These are phyloP conservation scores for Chrysolina oricalcia DNA, from an alignment of 2,888 invertebrate species.

Conservation along the genomic window DNA sequence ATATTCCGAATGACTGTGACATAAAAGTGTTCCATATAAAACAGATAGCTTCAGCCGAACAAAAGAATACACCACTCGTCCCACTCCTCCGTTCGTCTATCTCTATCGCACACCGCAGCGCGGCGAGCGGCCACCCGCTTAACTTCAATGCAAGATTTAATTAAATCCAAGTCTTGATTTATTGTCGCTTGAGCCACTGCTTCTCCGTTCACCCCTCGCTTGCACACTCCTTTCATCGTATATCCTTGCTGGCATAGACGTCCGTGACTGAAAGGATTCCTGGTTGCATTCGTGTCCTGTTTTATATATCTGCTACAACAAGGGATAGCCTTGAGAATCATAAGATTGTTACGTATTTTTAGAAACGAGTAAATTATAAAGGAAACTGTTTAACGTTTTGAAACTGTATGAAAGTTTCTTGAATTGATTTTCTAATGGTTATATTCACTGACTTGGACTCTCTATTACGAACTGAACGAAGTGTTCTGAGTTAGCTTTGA, in stretches of 20 bases:
- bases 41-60: constrained; percentile 16
- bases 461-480: too few species aligned
- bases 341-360: too few species aligned
- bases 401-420: too few species aligned
- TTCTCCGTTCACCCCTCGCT: constrained; percentile 40
- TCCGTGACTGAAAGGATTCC: constrained; percentile 3
- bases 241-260: constrained; percentile 48
- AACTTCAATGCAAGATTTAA: constrained; percentile 75
- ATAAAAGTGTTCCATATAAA: constrained; percentile 20
- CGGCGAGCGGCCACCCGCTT: constrained; percentile 72
- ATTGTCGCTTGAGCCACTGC: constrained; percentile 70
- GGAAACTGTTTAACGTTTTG: too few species aligned
- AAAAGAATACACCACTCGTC: constrained; percentile 46
- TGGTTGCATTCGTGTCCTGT: not conserved
- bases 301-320: too few species aligned
- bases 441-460: too few species aligned
- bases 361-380: too few species aligned
- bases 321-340: too few species aligned
- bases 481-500: too few species aligned
- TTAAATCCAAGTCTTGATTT: constrained; percentile 75
- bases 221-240: constrained; percentile 57
- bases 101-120: constrained; percentile 69
- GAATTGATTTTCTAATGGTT: too few species aligned
- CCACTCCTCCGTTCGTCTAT: constrained; percentile 45
- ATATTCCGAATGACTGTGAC: not conserved